Conservation (phyloP, 2,797 vertebrate species). For the Hoplostethus mediterraneus region DNA sequence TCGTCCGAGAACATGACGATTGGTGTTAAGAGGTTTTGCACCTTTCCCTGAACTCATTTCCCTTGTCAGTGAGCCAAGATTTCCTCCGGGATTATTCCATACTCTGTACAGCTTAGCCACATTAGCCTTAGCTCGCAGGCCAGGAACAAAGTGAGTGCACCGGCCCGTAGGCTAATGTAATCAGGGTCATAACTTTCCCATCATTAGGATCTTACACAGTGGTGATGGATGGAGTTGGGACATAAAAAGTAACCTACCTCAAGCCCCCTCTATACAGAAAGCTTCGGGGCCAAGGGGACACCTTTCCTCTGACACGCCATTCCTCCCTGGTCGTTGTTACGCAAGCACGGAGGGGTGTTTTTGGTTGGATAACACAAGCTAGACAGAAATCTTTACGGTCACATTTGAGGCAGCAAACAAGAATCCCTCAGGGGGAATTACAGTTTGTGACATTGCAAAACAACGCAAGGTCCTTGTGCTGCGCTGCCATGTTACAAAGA, state of each 20-base stretch:
- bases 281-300: slow-evolving; percentile 46
- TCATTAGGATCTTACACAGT: slow-evolving; percentile 66
- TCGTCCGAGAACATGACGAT: slow-evolving; percentile 36
- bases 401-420: slow-evolving; percentile 70
- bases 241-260: slow-evolving; percentile 53
- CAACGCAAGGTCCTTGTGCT: slow-evolving; percentile 47
- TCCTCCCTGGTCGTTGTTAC: slow-evolving; percentile 11
- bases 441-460: slow-evolving; percentile 68
- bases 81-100: slow-evolving; percentile 72
- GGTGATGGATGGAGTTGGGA: slow-evolving; percentile 55
- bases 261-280: slow-evolving; percentile 48
- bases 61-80: slow-evolving; percentile 71
- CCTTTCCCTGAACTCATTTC: slow-evolving; percentile 67
- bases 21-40: slow-evolving; percentile 35
- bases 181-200: slow-evolving; percentile 80
- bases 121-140: slow-evolving; percentile 68
- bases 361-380: slow-evolving; percentile 22
- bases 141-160: slow-evolving; percentile 78
- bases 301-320: slow-evolving; percentile 43
- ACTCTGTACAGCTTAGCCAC: slow-evolving; percentile 67
- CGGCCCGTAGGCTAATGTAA: slow-evolving; percentile 63
- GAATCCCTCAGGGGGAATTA: slow-evolving; percentile 46
- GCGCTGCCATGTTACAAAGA: slow-evolving; percentile 40
- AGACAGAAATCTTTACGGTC: slow-evolving; percentile 51
- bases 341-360: slow-evolving; percentile 31